Conservation (phyloP, 1,140 invertebrate genomes). For the Laodelphax striatellus region DNA sequence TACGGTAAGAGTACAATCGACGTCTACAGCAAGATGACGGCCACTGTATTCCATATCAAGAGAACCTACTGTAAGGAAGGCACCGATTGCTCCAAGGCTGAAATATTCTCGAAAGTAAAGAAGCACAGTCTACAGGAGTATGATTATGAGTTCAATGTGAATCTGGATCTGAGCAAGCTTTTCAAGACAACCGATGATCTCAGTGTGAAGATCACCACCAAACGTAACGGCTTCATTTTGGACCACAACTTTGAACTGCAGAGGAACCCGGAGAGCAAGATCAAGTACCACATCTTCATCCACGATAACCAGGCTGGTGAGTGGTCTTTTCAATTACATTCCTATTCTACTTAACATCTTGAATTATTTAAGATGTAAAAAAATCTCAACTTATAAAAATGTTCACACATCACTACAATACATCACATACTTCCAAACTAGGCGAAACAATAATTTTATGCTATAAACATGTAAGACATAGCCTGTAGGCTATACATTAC, state of each 20-base stretch:
- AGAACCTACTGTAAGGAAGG: slow-evolving; percentile 8
- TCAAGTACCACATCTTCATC: slow-evolving; percentile 49
- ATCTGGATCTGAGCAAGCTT: slow-evolving; percentile 54
- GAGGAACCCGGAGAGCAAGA: slow-evolving; percentile 44
- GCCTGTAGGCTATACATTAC: too few relatives aligned
- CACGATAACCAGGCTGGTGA: slow-evolving; percentile 41
- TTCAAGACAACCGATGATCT: slow-evolving; percentile 53
- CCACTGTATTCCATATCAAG: slow-evolving; percentile 4
- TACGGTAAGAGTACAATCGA: background rate
- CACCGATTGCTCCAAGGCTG: slow-evolving; percentile 7
- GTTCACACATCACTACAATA: too few relatives aligned
- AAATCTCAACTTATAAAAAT: too few relatives aligned
- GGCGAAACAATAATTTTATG: too few relatives aligned
- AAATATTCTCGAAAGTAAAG: background rate
- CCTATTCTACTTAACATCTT: too few relatives aligned
- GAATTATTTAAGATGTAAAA: too few relatives aligned
- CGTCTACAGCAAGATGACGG: background rate
- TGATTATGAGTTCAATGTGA: slow-evolving; percentile 41
- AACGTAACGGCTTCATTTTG: slow-evolving; percentile 39
- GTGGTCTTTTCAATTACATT: background rate
- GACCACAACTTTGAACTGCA: slow-evolving; percentile 56
- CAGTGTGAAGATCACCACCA: slow-evolving; percentile 47
- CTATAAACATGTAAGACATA: too few relatives aligned
- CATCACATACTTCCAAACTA: too few relatives aligned
- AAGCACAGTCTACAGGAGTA: slow-evolving; percentile 15